Conservation (phyloP, 2,888 invertebrate species). For the Caenorhabditis sp. region DNA sequence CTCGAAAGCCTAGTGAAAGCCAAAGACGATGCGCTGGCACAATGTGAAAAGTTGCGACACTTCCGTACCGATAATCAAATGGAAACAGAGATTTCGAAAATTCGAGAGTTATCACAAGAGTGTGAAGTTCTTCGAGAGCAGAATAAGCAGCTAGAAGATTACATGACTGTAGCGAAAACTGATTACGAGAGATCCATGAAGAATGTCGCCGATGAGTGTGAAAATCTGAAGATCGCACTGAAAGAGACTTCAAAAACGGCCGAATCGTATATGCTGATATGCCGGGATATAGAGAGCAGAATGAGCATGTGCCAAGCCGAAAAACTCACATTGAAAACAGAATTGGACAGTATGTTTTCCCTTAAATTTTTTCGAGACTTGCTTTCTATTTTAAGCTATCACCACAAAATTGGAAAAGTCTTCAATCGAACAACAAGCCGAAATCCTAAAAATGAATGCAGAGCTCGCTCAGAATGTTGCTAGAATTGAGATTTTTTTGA, state of each 20-base stretch:
- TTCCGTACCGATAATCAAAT: constrained; percentile 1
- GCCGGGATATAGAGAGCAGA: constrained; percentile 26
- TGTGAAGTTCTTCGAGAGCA: constrained; percentile 58
- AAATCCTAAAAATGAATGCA: constrained; percentile 42
- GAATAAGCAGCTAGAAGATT: constrained; percentile 46
- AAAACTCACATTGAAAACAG: constrained; percentile 6
- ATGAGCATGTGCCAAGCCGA: constrained; percentile 25
- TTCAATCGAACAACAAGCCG: constrained; percentile 3
- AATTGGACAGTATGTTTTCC: constrained; percentile 22
- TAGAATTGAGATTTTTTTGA: constrained; percentile 45
- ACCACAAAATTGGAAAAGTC: constrained; percentile 18
- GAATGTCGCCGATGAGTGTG: constrained; percentile 50
- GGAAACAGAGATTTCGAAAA: constrained; percentile 41
- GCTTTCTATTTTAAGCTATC: constrained; percentile 14
- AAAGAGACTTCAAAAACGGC: constrained; percentile 22
- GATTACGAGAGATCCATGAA: neutral
- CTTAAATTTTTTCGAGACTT: neutral
- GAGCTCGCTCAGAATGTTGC: constrained; percentile 51
- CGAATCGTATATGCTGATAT: constrained; percentile 21
- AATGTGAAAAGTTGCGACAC: constrained; percentile 83
- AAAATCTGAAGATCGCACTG: constrained; percentile 52
- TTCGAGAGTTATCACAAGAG: constrained; percentile 57
- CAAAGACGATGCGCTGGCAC: constrained; percentile 83
- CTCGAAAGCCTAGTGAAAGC: constrained; percentile 84
- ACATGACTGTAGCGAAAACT: neutral